Base-by-base conservation (phyloP, 2,113 vertebrate genomes). In the Caracal caracal region DNA sequence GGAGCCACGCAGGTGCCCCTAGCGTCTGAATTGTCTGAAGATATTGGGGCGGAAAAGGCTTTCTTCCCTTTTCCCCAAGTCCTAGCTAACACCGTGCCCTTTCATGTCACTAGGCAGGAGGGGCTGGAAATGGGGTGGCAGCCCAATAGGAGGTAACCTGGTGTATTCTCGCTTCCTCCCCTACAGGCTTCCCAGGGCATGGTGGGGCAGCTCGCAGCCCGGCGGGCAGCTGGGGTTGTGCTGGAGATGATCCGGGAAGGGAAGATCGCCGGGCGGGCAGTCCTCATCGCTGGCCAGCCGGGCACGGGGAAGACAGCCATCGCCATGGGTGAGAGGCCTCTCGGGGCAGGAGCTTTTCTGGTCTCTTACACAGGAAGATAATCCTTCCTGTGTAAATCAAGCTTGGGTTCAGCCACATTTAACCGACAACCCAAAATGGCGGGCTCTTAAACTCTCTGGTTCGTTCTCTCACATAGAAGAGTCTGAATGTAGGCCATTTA, bases 161-260 rank as follows among this genome's bases (percentile, higher is more conserved):
- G 3, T 33, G 1, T 4, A 11, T 20, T 61, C 61, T 33, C 12
- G 0, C 63, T 47, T 26, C 43, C 40, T 0, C 0, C 59, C 22
- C 91, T 17, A 1, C 97, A 99, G 99, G 99, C 99, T 65, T 99
- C 99, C 20, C 99, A 99, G 98, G 99, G 99, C 40, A 99, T 99
- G 99, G 99, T 99, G 19, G 99, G 99, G 5, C 99, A 99, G 98
- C 98, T 99, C 98, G 99, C 99, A 2, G 99, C 99, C 17, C 99
- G 99, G 30, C 98, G 99, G 28, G 99, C 99, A 1, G 99, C 99
- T 0, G 99, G 99, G 0, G 98, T 99, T 96, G 99, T 99, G 70
- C 98, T 99, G 93, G 99, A 99, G 98, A 99, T 99, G 99, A 99
- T 99, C 98, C 99, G 99, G 96, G 99, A 99, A 73, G 99, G 99